Conservation (phyloP, 2,888 invertebrate species). For the Lepeophtheirus nordmannii region DNA sequence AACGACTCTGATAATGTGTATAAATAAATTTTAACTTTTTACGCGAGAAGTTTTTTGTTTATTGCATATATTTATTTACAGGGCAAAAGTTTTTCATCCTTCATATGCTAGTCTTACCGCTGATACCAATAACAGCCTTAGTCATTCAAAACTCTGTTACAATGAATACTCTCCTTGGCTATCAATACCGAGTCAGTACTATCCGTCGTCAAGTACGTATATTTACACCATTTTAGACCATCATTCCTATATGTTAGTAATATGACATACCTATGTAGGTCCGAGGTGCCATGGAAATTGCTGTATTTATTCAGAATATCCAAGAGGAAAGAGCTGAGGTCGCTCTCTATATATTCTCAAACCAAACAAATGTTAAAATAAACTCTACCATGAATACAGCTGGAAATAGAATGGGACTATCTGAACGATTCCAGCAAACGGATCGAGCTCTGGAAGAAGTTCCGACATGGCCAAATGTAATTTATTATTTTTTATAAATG, state of each 20-base stretch:
- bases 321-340: constrained; percentile 13
- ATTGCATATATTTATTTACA: not conserved
- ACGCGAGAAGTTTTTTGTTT: too few relatives aligned
- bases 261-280: not conserved
- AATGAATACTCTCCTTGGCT: constrained; percentile 10
- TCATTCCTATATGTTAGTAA: not conserved
- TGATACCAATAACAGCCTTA: constrained; percentile 5
- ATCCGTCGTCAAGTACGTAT: not conserved
- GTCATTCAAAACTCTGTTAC: constrained; percentile 9
- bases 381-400: constrained; percentile 1
- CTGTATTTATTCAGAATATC: constrained; percentile 12
- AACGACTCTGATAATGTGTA: too few relatives aligned
- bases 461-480: constrained; percentile 11
- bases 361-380: constrained; percentile 9
- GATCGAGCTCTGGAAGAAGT: constrained; percentile 17
- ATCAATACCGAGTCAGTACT: constrained; percentile 1
- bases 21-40: too few relatives aligned
- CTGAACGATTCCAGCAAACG: not conserved
- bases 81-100: constrained; percentile 17
- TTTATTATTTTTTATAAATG: not conserved
- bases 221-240: not conserved
- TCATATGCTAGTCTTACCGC: constrained; percentile 7
- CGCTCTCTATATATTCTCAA: constrained; percentile 3
- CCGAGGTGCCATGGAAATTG: constrained; percentile 12
- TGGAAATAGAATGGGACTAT: not conserved